Conservation (phyloP, 2,888 invertebrate genomes). For the Euproctis similis region DNA sequence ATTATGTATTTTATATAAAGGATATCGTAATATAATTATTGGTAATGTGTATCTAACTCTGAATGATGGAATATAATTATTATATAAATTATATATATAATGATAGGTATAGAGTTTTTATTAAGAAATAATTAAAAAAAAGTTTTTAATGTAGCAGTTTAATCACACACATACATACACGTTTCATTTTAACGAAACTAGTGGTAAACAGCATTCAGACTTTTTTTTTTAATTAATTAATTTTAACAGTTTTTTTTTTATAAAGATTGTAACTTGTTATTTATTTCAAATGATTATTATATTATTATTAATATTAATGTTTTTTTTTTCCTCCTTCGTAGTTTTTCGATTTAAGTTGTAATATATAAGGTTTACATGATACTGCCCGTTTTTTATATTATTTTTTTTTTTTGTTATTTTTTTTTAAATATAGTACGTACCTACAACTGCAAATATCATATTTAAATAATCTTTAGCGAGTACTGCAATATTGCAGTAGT, state of each 20-base stretch:
- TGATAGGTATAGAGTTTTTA: conserved; percentile 74
- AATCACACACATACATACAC: conserved; percentile 62
- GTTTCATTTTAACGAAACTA: conserved; percentile 53
- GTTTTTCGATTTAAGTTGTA: conserved; percentile 61
- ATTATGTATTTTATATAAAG: conserved; percentile 49
- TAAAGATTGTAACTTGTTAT: conserved; percentile 71
- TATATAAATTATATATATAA: conserved; percentile 63
- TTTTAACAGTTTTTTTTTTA: conserved; percentile 69
- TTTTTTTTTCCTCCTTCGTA: conserved; percentile 58
- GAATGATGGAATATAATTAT: conserved; percentile 69
- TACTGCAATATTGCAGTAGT: no score
- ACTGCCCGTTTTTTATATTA: conserved; percentile 70
- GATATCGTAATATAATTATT: conserved; percentile 58
- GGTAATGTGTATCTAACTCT: conserved; percentile 70
- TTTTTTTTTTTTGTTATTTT: conserved; percentile 42
- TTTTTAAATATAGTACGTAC: conserved; percentile 24
- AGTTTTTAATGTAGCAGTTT: conserved; percentile 60
- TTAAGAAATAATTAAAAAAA: conserved; percentile 69
- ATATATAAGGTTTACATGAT: conserved; percentile 64
- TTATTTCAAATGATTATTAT: conserved; percentile 76
- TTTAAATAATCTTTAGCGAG: conserved; percentile 32
- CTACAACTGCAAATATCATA: conserved; percentile 24
- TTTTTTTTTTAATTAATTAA: conserved; percentile 52
- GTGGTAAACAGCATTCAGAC: conserved; percentile 36
- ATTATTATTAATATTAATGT: conserved; percentile 71